Evolutionary conservation across 2,888 invertebrate genomes (phyloP), one percentile per base, ranked within the genome.

Genomic region (Craniophora ligustri): DNA sequence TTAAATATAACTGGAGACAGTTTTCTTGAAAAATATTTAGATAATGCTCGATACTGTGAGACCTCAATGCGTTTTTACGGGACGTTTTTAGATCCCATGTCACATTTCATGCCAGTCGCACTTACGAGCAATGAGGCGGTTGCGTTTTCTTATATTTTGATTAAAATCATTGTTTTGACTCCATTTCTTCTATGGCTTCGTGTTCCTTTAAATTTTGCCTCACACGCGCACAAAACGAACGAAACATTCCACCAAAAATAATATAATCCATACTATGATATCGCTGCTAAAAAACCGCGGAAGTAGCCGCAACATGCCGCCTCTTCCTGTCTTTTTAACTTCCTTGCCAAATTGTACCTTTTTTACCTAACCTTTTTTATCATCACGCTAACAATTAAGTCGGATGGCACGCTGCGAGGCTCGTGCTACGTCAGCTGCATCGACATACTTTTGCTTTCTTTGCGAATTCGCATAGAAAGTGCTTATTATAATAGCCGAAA

Each of bases 261-360:
- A 21, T 3, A 8, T 26, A 26, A 60, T 89, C 91, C 86, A 85
- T 49, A 70, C 23, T 76, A 81, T 48, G 21, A 57, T 46, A 34
- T 5, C 76, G 39, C 21, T 10, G 49, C 63, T 36, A 56, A 61
- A 45, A 79, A 79, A 91, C 91, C 92, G 71, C 92, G 92, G 92
- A 92, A 92, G 89, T 89, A 68, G 78, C 91, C 92, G 76, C 92
- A 90, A 85, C 78, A 85, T 84, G 87, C 88, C 87, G 81, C 88
- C 89, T 91, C 91, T 92, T 91, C 92, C 92, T 88, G 91, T 86
- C 86, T 86, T 84, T 80, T 83, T 80, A 82, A 79, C 82, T 85
- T 87, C 82, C 84, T 84, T 82, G 86, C 88, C 84, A 89, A 91
- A 89, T 89, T 88, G 82, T 77, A 70, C 77, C 81, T 88, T 89